Evolutionary conservation across 1,140 invertebrate species (phyloP).

Genomic region (Trichonephila inaurata): DNA sequence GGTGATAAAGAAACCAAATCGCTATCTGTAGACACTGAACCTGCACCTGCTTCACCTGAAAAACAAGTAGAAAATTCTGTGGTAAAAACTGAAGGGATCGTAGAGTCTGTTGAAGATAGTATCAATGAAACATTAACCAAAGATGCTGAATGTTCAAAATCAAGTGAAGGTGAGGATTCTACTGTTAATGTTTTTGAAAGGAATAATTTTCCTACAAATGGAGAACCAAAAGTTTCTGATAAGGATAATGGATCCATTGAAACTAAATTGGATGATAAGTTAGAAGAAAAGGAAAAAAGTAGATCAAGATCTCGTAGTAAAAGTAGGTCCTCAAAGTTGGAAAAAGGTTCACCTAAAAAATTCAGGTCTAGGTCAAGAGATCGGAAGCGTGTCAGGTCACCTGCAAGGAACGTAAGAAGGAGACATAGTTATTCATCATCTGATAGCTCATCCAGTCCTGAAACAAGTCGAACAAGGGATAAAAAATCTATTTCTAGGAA

Average conservation of each 20-base stretch:
- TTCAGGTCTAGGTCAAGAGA: slow-evolving; percentile 49
- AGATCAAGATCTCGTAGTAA: slow-evolving; percentile 42
- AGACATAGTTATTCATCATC: slow-evolving; percentile 45
- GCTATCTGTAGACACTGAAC: not conserved
- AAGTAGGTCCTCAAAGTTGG: not conserved
- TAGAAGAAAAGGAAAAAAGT: slow-evolving; percentile 40
- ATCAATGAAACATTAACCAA: not conserved
- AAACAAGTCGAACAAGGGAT: slow-evolving; percentile 20
- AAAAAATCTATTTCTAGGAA: slow-evolving; percentile 51
- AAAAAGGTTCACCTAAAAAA: slow-evolving; percentile 43
- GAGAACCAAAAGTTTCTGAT: not conserved
- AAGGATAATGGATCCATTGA: not conserved
- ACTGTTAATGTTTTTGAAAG: not conserved
- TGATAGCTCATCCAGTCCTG: slow-evolving; percentile 64
- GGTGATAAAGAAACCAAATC: slow-evolving; percentile 4
- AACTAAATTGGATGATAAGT: not conserved
- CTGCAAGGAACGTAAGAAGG: slow-evolving; percentile 22
- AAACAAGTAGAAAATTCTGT: not conserved
- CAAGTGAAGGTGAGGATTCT: slow-evolving; percentile 28
- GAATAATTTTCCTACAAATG: not conserved
- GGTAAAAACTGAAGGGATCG: not conserved
- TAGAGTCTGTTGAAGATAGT: not conserved
- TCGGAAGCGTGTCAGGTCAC: slow-evolving; percentile 51
- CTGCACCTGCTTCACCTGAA: not conserved
- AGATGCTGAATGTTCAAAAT: slow-evolving; percentile 31